Evolutionary conservation across 2,113 vertebrate species (phyloP).

Genomic region (Ailuropoda melanoleuca): DNA sequence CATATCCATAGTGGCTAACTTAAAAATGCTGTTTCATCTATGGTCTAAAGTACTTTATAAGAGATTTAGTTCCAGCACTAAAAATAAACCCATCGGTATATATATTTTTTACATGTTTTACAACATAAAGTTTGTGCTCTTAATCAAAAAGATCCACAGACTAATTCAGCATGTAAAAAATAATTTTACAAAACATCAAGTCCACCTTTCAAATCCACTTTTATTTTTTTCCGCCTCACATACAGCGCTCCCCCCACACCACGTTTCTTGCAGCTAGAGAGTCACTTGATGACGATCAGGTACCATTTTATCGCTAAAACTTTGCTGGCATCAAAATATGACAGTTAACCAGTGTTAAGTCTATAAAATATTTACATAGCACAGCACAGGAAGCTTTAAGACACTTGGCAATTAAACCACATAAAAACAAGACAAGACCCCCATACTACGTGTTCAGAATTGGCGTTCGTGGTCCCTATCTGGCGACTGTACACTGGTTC

Average conservation of each 20-base stretch:
- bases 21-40: conserved; percentile 16
- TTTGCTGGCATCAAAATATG: conserved; percentile 88
- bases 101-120: conserved; percentile 61
- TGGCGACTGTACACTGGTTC: conserved; percentile 86
- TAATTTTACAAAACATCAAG: conserved; percentile 77
- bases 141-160: conserved; percentile 75
- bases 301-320: conserved; percentile 87
- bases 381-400: conserved; percentile 89
- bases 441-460: conserved; percentile 83
- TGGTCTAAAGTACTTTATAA: conserved; percentile 37
- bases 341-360: conserved; percentile 92
- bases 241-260: conserved; percentile 87
- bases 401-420: conserved; percentile 89
- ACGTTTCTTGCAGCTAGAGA: conserved; percentile 84
- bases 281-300: conserved; percentile 83
- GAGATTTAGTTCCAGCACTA: conserved; percentile 71
- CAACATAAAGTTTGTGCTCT: conserved; percentile 74
- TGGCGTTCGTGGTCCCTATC: conserved; percentile 88
- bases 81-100: conserved; percentile 74
- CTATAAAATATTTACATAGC: conserved; percentile 94
- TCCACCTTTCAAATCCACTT: conserved; percentile 87
- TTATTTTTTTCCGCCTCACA: conserved; percentile 84
- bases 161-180: conserved; percentile 78
- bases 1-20: background rate
- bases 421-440: conserved; percentile 86